Evolutionary conservation across 1,140 invertebrate genomes (phyloP).

Genomic region (Drepana arcuata): DNA sequence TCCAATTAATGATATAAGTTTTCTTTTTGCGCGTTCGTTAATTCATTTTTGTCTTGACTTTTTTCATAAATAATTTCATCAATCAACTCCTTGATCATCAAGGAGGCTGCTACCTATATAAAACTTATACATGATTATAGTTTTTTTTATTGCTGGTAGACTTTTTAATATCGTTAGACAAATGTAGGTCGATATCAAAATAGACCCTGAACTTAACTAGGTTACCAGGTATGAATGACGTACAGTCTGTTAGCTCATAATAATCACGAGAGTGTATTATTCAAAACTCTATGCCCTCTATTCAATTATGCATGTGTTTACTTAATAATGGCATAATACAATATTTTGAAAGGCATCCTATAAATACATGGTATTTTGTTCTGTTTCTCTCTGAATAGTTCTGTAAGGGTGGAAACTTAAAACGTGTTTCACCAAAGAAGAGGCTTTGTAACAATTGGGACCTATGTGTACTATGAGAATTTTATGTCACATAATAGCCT

Average conservation of each 20-base stretch:
- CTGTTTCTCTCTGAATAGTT: too few relatives aligned
- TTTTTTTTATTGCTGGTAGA: neutral
- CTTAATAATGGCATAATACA: slow-evolving; percentile 12
- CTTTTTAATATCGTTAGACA: neutral
- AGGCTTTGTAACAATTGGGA: too few relatives aligned
- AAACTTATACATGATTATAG: neutral
- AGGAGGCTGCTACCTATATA: neutral
- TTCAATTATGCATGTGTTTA: slow-evolving; percentile 7
- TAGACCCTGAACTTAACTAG: neutral
- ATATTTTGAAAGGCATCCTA: slow-evolving; percentile 11
- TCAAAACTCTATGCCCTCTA: slow-evolving; percentile 2
- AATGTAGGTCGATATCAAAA: neutral
- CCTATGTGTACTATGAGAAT: slow-evolving; percentile 4
- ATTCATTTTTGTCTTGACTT: neutral
- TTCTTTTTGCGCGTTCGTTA: neutral
- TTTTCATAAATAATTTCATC: neutral
- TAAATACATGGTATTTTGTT: slow-evolving; percentile 8
- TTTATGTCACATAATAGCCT: slow-evolving; percentile 1
- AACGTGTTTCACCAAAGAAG: too few relatives aligned
- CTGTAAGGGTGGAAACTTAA: neutral
- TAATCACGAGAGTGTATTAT: slow-evolving; percentile 3
- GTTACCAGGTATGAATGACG: neutral
- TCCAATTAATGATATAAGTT: neutral
- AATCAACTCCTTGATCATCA: neutral
- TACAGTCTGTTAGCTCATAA: slow-evolving; percentile 2